Conservation (phyloP, 2,888 invertebrate genomes). For the Eupelmus urozonus region DNA sequence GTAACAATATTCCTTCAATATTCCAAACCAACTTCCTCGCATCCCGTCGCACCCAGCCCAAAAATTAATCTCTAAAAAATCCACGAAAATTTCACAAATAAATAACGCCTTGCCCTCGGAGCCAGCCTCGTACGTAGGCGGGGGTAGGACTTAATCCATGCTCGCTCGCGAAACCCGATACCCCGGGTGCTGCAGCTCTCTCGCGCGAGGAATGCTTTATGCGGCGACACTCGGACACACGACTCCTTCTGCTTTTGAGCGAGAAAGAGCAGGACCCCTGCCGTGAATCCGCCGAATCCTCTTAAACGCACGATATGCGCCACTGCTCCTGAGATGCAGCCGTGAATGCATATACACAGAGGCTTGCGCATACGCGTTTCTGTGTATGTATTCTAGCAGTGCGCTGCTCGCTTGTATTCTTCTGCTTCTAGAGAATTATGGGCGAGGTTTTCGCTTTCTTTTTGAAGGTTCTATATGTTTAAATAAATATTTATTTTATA, state of each 20-base stretch:
- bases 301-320: constrained; percentile 54
- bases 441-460: neutral
- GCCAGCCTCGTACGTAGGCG: too few species aligned
- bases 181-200: constrained; percentile 61
- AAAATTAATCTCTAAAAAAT: too few species aligned
- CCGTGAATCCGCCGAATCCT: constrained; percentile 71
- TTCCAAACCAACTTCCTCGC: too few species aligned
- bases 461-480: too few species aligned
- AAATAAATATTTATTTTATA: too few species aligned
- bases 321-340: neutral
- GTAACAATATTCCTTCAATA: too few species aligned
- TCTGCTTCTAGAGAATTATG: neutral
- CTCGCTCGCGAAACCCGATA: constrained; percentile 70
- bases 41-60: too few species aligned
- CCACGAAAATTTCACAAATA: too few species aligned
- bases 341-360: too few species aligned
- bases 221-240: constrained; percentile 74
- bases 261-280: constrained; percentile 62
- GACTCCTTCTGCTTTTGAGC: constrained; percentile 64
- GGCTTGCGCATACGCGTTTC: too few species aligned
- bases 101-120: too few species aligned
- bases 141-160: constrained; percentile 32
- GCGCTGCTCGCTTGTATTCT: constrained; percentile 1
- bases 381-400: too few species aligned
- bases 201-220: constrained; percentile 71